Base-by-base conservation (phyloP, 1,140 invertebrate species). In the Saccostrea echinata region DNA sequence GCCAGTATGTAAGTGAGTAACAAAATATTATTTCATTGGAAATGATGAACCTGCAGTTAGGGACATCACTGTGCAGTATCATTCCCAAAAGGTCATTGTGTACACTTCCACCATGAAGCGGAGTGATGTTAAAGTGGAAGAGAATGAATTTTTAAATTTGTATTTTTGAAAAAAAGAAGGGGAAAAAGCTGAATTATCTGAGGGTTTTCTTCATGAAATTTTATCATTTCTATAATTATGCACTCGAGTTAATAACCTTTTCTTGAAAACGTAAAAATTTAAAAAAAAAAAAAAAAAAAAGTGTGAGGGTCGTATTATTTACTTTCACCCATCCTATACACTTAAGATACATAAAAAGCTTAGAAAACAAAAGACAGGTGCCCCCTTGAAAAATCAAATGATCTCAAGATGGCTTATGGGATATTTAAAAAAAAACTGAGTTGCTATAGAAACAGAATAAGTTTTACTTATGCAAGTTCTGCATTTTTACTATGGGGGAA, bases 391-490 rank as follows among this genome's bases (percentile, higher is more conserved):
- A 76, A 76, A 30, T 76, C 27, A 76, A 76, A 76, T 33, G 24
- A 13, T 76, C 68, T 30, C 55, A 76, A 76, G 68, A 76, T 76
- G 68, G 30, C 68, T 30, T 76, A 33, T 76, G 27, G 9, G 27
- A 30, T 11, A 9, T 30, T 76, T 76, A 13, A 30, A 76, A 13
- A 30, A 76, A 76, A 76, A 30, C 24, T 76, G 24, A 76, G 68
- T 76, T 76, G 68, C 68, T 33, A 76, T 76, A 76, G 68, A 30
- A 30, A 76, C 68, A 30, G 68, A 76, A 33, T 76, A 76, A 30
- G 11, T 27, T 76, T 76, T 76, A 76, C 68, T 76, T 76, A 76
- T 76, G 68, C 68, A 76, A 76, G 30, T 30, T 30, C 30, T 18
- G 68, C 27, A 16, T 64, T 76, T 76, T 76, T 76, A 12, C 16